phyloP scores from a whole-genome alignment of 2,888 invertebrate genomes.

The Dendrolimus houi region DNA sequence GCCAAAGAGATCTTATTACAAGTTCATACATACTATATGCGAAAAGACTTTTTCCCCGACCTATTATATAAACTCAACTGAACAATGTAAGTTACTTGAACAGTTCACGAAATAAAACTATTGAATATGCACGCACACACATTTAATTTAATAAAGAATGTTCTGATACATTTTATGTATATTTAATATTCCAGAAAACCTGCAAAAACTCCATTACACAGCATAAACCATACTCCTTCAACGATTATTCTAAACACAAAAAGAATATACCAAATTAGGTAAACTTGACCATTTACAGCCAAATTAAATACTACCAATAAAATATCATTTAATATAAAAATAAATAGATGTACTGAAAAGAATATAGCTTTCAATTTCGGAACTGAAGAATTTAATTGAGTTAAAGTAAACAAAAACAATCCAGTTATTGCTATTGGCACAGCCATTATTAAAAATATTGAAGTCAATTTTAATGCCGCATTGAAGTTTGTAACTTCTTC shows the following conservation, averaged over 20 bases:
- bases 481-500: not conserved
- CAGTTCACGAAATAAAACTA: too few species aligned
- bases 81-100: too few species aligned
- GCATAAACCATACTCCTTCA: conserved; percentile 17
- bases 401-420: conserved; percentile 10
- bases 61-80: too few species aligned
- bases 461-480: conserved; percentile 14
- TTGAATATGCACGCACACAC: too few species aligned
- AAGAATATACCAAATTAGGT: conserved; percentile 6
- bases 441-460: conserved; percentile 17
- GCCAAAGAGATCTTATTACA: too few species aligned
- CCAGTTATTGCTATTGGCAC: conserved; percentile 12
- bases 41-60: too few species aligned
- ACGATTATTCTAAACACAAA: conserved; percentile 10
- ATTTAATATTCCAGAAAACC: not conserved
- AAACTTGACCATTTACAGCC: not conserved
- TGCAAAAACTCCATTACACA: conserved; percentile 11
- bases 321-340: conserved; percentile 16
- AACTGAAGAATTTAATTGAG: conserved; percentile 8
- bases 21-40: too few species aligned
- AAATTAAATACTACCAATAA: conserved; percentile 18
- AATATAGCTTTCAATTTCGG: conserved; percentile 12
- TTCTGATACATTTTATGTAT: not conserved
- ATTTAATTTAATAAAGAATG: too few species aligned
- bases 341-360: conserved; percentile 11